A percentile compares a stretch with the other conserved stretches of the same genome.
Evolutionary conservation across 2,113 vertebrate genomes (phyloP).

Genomic region (Himantopus leucocephalus): DNA sequence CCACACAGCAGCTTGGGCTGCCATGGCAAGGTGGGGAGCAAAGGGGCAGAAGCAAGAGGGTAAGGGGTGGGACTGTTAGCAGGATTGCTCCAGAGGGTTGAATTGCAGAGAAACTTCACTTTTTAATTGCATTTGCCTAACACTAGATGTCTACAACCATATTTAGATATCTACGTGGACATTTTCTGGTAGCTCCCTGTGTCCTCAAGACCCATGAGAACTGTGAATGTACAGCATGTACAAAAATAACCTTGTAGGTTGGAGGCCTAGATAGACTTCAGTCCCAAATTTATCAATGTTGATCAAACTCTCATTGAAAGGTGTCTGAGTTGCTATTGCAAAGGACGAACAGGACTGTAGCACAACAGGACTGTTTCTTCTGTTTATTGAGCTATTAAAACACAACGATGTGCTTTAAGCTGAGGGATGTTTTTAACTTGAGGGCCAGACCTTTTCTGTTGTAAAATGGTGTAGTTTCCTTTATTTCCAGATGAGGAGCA

Average conservation of each 20-base stretch:
- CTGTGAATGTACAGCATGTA: not conserved
- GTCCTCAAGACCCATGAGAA: not conserved
- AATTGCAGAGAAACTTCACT: not conserved
- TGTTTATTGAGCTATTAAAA: not conserved
- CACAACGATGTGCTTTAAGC: not conserved
- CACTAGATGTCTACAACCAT: not conserved
- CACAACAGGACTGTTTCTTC: not conserved
- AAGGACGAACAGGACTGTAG: not conserved
- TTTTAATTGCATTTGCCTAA: not conserved
- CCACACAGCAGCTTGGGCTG: not conserved
- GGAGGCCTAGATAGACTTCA: not conserved
- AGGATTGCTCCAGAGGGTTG: not conserved
- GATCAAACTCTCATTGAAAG: not conserved
- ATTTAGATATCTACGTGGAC: not conserved
- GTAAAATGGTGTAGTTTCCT: not conserved
- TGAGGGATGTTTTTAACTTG: not conserved
- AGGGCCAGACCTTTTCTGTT: not conserved
- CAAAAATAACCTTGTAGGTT: not conserved
- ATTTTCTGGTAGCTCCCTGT: not conserved
- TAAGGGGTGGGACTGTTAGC: not conserved
- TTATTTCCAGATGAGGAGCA: not conserved
- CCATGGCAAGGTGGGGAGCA: not conserved
- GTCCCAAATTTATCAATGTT: not conserved
- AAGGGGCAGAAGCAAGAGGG: not conserved
- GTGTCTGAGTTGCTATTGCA: not conserved